A percentile compares a stretch with the other conserved stretches of the same genome.
Evolutionary conservation across 2,797 vertebrate species (phyloP).

Genomic region (Dermochelys coriacea): DNA sequence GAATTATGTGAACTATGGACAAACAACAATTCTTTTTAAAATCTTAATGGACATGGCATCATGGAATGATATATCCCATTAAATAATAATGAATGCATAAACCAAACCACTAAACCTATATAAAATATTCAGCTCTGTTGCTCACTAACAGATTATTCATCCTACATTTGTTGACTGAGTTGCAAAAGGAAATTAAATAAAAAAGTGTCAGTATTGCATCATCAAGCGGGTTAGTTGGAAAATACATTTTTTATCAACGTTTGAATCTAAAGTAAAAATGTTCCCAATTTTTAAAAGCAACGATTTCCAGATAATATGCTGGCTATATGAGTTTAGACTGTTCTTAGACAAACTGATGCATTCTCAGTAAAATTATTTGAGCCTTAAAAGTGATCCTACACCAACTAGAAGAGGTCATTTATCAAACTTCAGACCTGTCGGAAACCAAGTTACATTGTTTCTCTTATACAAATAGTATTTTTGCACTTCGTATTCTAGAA

Average conservation of each 20-base stretch:
- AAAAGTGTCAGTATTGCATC: not conserved
- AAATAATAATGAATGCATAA: not conserved
- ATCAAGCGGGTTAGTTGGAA: not conserved
- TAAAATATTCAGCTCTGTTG: not conserved
- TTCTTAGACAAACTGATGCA: not conserved
- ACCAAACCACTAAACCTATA: not conserved
- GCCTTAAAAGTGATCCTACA: not conserved
- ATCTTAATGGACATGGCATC: not conserved
- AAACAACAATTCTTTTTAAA: not conserved
- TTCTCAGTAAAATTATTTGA: not conserved
- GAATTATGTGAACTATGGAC: not conserved
- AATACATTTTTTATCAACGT: conserved; percentile 44
- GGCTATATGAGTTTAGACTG: not conserved
- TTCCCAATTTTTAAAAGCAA: not conserved
- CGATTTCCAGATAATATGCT: not conserved
- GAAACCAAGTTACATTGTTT: not conserved
- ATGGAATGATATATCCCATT: not conserved
- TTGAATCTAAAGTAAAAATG: not conserved
- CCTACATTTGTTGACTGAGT: not conserved
- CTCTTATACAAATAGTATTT: not conserved
- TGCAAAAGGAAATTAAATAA: conserved; percentile 21
- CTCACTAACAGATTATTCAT: not conserved
- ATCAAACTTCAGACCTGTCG: not conserved
- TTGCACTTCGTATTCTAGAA: not conserved
- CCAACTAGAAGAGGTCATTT: not conserved